Percentiles rank a stretch among this genome's conserved stretches.
phyloP scores from a whole-genome alignment of 2,888 invertebrate species.

The Eristalis arbustorum region DNA sequence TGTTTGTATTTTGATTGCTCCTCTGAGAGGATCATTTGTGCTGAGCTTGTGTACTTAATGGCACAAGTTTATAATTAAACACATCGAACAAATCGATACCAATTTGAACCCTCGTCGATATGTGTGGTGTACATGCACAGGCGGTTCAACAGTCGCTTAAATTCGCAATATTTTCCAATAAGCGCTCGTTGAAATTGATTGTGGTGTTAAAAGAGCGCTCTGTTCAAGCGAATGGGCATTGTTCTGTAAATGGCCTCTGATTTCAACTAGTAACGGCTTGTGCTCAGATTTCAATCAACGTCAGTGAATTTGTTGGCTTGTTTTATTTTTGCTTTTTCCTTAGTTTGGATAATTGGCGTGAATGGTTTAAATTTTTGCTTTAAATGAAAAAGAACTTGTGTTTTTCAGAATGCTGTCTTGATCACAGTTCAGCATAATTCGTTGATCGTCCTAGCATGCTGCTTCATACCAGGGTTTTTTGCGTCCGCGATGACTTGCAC shows the following conservation, averaged over 20 bases:
- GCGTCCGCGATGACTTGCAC: too few relatives aligned
- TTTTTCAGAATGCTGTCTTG: too few relatives aligned
- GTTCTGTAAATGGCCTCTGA: background rate
- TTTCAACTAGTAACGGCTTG: background rate
- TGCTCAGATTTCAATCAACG: background rate
- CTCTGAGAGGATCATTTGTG: background rate
- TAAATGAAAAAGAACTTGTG: too few relatives aligned
- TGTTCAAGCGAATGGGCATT: background rate
- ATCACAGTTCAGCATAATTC: too few relatives aligned
- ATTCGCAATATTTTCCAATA: background rate
- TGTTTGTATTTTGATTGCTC: background rate
- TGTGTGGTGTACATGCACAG: background rate
- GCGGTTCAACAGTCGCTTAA: background rate
- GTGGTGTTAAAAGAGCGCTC: background rate
- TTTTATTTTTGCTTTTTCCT: background rate
- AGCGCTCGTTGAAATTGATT: background rate
- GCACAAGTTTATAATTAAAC: background rate
- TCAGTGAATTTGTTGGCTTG: background rate
- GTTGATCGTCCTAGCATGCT: too few relatives aligned
- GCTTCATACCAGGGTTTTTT: too few relatives aligned
- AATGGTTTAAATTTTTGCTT: background rate
- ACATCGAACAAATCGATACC: background rate
- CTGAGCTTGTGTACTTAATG: background rate
- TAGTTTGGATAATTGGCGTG: too few relatives aligned
- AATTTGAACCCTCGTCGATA: background rate